Conservation (phyloP, 1,140 invertebrate species). For the Bombus waltoni region DNA sequence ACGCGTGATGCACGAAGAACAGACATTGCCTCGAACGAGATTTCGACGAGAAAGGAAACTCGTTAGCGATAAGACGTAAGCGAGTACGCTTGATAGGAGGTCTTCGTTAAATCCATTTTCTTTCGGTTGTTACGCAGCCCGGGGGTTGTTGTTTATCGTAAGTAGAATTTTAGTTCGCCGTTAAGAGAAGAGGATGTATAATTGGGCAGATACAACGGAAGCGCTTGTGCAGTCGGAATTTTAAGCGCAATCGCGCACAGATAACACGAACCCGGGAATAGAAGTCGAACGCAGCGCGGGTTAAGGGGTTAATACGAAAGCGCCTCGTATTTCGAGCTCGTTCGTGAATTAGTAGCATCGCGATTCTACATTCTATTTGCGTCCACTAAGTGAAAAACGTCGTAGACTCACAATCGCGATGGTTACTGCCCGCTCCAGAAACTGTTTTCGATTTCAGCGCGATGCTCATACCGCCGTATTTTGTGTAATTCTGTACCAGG, state of each 20-base stretch:
- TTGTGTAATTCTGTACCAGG: neutral
- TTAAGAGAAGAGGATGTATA: constrained; percentile 18
- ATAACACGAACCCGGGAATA: constrained; percentile 21
- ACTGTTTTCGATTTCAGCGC: neutral
- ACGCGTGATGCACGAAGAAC: neutral
- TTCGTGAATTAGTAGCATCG: constrained; percentile 29
- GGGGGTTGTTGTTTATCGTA: constrained; percentile 18
- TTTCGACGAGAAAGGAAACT: neutral
- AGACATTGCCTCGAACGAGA: neutral
- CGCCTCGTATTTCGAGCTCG: constrained; percentile 27
- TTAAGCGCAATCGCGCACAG: constrained; percentile 22
- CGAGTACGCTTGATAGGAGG: neutral
- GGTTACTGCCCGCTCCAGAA: neutral
- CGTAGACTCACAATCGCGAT: neutral
- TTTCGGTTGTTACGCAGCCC: too few species aligned
- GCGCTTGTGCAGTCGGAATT: constrained; percentile 17
- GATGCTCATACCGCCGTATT: neutral
- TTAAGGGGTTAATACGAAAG: constrained; percentile 5
- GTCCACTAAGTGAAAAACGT: constrained; percentile 29
- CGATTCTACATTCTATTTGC: constrained; percentile 36
- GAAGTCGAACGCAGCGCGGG: constrained; percentile 12
- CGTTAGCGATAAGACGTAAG: neutral
- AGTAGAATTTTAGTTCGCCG: constrained; percentile 16
- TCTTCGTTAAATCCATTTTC: neutral
- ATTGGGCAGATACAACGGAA: constrained; percentile 7